phyloP scores from a whole-genome alignment of 1,140 invertebrate genomes.

The Zaprionus taronus region DNA sequence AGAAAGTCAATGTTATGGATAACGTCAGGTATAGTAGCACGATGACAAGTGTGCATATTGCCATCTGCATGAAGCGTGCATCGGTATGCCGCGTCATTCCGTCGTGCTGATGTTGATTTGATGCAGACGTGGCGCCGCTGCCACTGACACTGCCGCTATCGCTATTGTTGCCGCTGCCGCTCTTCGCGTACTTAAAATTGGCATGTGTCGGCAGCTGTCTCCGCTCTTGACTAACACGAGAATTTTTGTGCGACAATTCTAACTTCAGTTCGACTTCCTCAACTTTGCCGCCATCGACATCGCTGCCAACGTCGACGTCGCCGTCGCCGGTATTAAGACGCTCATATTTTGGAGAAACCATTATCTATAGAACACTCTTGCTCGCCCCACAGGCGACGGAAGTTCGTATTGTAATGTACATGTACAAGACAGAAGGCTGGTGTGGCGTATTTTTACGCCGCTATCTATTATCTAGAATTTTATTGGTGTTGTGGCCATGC shows the following conservation, averaged over 20 bases:
- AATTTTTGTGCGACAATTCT: constrained; percentile 37
- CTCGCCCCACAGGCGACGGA: constrained; percentile 21
- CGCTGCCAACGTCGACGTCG: constrained; percentile 20
- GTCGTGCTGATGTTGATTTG: constrained; percentile 31
- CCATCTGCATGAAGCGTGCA: constrained; percentile 78
- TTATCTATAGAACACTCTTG: constrained; percentile 44
- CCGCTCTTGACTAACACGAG: constrained; percentile 21
- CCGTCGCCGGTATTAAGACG: constrained; percentile 54
- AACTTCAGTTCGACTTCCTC: constrained; percentile 73
- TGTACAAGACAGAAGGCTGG: constrained; percentile 14
- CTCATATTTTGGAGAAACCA: constrained; percentile 73
- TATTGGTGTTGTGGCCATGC: constrained; percentile 27
- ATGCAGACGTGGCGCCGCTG: constrained; percentile 46
- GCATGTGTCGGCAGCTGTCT: constrained; percentile 34
- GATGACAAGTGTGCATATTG: constrained; percentile 83
- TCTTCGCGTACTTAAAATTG: constrained; percentile 65
- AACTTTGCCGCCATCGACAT: constrained; percentile 46
- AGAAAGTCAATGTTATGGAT: constrained; percentile 98
- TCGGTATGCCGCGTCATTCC: constrained; percentile 46
- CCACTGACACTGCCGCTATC: constrained; percentile 15
- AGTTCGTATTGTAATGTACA: constrained; percentile 32
- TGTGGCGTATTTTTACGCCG: constrained; percentile 2
- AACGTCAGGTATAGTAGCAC: constrained; percentile 94
- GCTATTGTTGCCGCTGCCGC: constrained; percentile 25
- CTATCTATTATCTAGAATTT: constrained; percentile 44